Evolutionary conservation across 2,797 vertebrate genomes (phyloP), one percentile per base, ranked within the genome.

Genomic region (Spinus olivaceus): DNA sequence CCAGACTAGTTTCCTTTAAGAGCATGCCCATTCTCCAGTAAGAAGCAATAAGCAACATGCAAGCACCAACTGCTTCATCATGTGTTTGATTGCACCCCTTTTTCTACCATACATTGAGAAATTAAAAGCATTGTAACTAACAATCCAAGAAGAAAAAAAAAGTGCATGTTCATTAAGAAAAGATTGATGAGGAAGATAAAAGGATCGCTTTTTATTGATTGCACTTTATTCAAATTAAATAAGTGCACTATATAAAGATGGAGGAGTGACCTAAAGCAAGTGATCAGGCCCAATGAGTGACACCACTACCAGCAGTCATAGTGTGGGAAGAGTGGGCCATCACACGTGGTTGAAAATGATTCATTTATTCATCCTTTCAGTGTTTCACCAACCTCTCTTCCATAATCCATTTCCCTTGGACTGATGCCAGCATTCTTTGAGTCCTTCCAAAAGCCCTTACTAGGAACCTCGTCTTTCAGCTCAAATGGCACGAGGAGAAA

Each of bases 161-260:
- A 56, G 19, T 61, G 64, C 53, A 41, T 24, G 61, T 54, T 96
- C 93, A 91, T 95, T 95, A 95, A 80, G 35, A 74, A 41, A 28
- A 95, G 93, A 97, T 95, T 93, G 94, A 95, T 94, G 93, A 93
- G 53, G 54, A 94, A 88, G 86, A 86, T 92, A 95, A 96, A 95
- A 95, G 81, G 88, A 92, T 93, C 32, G 7, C 51, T 90, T 92
- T 65, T 86, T 94, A 96, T 95, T 94, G 95, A 95, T 96, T 95
- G 84, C 88, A 95, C 94, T 95, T 95, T 92, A 92, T 95, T 95
- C 86, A 95, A 94, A 96, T 96, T 97, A 95, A 95, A 14, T 94
- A 95, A 94, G 71, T 90, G 90, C 83, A 64, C 70, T 90, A 91
- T 89, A 93, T 95, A 82, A 88, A 87, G 86, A 86, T 39, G 41